Percentiles rank a stretch among this genome's conserved stretches.
Conservation (phyloP, 1,140 invertebrate species). For the Solenopsis invicta region DNA sequence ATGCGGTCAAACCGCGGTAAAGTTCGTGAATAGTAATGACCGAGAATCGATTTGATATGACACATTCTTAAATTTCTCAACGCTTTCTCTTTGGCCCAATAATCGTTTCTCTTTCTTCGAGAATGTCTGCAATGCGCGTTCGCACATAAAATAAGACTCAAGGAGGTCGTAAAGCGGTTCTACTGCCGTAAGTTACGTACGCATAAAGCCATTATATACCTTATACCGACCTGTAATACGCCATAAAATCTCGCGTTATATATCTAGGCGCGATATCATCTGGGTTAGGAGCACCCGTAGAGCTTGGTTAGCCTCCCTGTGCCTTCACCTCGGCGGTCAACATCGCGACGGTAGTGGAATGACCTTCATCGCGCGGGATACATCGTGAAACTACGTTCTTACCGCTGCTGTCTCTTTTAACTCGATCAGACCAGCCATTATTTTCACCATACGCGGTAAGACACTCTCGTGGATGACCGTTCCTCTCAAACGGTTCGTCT, state of each 20-base stretch:
- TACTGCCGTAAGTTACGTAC: slow-evolving; percentile 80
- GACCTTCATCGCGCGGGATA: slow-evolving; percentile 63
- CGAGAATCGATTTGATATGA: slow-evolving; percentile 20
- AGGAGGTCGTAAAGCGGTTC: slow-evolving; percentile 76
- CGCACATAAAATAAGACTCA: slow-evolving; percentile 77
- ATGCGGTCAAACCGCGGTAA: neutral
- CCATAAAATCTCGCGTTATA: slow-evolving; percentile 82
- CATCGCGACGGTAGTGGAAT: slow-evolving; percentile 57
- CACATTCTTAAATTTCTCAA: slow-evolving; percentile 59
- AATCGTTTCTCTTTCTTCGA: neutral
- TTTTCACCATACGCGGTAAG: slow-evolving; percentile 67
- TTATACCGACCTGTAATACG: slow-evolving; percentile 82
- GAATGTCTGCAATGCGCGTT: slow-evolving; percentile 29
- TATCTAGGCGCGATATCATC: slow-evolving; percentile 84
- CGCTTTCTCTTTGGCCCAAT: neutral
- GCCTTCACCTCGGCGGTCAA: slow-evolving; percentile 66
- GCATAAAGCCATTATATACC: slow-evolving; percentile 83
- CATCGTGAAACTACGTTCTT: slow-evolving; percentile 69
- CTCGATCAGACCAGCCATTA: slow-evolving; percentile 68
- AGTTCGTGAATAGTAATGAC: slow-evolving; percentile 52
- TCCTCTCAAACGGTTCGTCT: slow-evolving; percentile 44
- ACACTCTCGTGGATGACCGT: slow-evolving; percentile 44
- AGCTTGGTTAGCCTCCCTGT: slow-evolving; percentile 67
- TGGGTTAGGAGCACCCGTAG: slow-evolving; percentile 82
- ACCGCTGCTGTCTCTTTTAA: slow-evolving; percentile 70